Evolutionary conservation across 1,140 invertebrate genomes (phyloP).

Genomic region (Macrosteles quadrilineatus): DNA sequence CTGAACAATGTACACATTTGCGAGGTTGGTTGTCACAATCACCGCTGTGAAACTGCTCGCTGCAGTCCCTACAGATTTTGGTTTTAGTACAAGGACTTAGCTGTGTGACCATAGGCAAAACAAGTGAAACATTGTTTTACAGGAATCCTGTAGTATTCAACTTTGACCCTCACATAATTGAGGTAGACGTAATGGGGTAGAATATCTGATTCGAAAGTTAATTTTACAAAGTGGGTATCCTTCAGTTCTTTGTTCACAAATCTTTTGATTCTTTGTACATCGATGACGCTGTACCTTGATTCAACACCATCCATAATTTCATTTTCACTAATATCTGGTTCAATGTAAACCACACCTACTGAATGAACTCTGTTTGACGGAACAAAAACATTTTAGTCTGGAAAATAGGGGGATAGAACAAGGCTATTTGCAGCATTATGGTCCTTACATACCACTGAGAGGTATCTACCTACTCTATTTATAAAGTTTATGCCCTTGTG

Average conservation of each 20-base stretch:
- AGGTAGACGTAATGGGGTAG: background rate
- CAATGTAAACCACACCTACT: no score
- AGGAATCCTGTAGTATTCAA: background rate
- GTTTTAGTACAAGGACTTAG: background rate
- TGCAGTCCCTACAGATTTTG: background rate
- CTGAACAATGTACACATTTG: background rate
- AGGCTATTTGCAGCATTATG: background rate
- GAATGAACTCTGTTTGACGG: no score
- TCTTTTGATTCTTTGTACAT: no score
- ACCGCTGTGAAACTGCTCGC: background rate
- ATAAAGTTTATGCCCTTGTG: no score
- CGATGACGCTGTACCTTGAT: no score
- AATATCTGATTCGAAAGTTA: background rate
- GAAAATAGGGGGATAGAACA: background rate
- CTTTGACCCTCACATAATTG: background rate
- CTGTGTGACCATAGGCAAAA: slow-evolving; percentile 1
- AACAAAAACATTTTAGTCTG: no score
- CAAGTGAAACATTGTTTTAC: background rate
- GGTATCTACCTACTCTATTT: no score
- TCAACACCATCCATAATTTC: no score
- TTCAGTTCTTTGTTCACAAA: no score
- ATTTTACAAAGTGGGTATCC: no score
- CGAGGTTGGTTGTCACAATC: background rate
- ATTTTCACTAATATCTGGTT: no score
- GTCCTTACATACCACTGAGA: background rate